Conservation (phyloP, 2,797 vertebrate species). For the Xerus rutilus region DNA sequence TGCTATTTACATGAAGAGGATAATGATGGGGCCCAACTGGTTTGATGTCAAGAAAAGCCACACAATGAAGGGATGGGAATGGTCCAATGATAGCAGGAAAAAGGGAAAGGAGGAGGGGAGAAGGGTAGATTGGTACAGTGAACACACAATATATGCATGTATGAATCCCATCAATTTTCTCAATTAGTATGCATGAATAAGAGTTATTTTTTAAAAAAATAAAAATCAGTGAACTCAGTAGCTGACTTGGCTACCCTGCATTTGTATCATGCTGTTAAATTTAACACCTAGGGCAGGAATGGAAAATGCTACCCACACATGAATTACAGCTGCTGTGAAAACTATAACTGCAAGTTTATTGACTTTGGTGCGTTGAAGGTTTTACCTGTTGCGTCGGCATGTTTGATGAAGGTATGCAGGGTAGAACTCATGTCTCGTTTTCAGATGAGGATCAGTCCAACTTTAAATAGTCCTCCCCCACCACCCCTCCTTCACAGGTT, state of each 20-base stretch:
- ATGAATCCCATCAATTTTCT: not conserved
- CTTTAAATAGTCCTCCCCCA: not conserved
- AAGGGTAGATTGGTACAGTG: not conserved
- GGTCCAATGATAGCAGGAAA: not conserved
- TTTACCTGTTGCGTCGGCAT: not conserved
- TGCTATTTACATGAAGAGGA: not conserved
- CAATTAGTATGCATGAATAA: not conserved
- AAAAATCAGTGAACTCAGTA: not conserved
- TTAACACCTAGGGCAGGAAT: not conserved
- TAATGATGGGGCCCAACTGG: not conserved
- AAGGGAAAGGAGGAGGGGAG: not conserved
- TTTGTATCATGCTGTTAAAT: slow-evolving; percentile 42
- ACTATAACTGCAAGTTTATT: slow-evolving; percentile 14
- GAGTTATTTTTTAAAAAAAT: not conserved
- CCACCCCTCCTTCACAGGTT: not conserved
- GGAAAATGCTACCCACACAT: not conserved
- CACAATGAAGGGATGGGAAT: not conserved
- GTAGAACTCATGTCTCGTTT: slow-evolving; percentile 7
- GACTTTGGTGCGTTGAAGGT: not conserved
- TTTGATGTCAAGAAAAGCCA: not conserved
- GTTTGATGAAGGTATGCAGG: not conserved
- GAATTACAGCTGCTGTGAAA: slow-evolving; percentile 37
- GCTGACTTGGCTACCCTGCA: not conserved
- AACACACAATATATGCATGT: not conserved
- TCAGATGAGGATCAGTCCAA: not conserved